These are phyloP conservation scores for Herpailurus yagouaroundi DNA, from an alignment of 2,113 vertebrate species.

Conservation along the genomic window DNA sequence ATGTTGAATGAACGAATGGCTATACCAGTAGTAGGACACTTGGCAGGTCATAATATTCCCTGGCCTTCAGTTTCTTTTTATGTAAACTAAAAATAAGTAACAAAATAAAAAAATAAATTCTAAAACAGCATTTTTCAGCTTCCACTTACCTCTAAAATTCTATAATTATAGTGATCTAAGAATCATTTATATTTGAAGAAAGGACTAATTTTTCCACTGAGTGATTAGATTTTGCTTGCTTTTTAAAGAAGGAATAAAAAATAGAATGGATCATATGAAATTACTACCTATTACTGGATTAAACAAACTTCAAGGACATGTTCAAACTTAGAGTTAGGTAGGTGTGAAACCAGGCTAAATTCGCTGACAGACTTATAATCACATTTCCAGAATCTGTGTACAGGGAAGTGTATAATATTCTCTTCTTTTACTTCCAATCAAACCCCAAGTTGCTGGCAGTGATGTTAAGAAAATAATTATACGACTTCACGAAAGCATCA, in stretches of 20 bases:
- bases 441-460: slow-evolving; percentile 77
- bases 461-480: slow-evolving; percentile 82
- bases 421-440: slow-evolving; percentile 79
- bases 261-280: slow-evolving; percentile 66
- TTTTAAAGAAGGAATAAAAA: not conserved
- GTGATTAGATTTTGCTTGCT: slow-evolving; percentile 21
- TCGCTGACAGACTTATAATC: slow-evolving; percentile 80
- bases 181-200: not conserved
- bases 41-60: not conserved
- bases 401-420: slow-evolving; percentile 70
- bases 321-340: slow-evolving; percentile 73
- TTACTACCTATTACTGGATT: slow-evolving; percentile 63
- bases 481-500: slow-evolving; percentile 78
- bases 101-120: not conserved
- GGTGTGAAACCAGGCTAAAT: slow-evolving; percentile 83
- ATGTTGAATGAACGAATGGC: not conserved
- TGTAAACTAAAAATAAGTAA: not conserved
- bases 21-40: not conserved
- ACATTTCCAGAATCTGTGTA: slow-evolving; percentile 61
- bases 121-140: slow-evolving; percentile 33
- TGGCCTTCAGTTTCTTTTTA: not conserved
- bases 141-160: slow-evolving; percentile 54
- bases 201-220: not conserved
- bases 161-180: not conserved
- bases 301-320: slow-evolving; percentile 47